phyloP scores from a whole-genome alignment of 2,888 invertebrate species.

The Ennomos erosarius region DNA sequence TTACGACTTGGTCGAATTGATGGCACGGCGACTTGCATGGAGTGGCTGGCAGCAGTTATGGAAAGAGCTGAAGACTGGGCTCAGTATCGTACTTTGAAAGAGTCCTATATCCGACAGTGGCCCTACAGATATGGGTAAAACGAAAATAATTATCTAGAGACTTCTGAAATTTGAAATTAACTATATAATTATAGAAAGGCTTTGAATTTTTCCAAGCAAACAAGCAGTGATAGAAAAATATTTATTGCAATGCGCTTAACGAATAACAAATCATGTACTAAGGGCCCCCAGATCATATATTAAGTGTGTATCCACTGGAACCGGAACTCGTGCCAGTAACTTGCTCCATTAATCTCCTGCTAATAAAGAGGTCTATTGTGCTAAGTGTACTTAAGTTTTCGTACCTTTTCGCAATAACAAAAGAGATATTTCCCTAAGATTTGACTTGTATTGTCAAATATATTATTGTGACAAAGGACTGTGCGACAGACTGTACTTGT shows the following conservation, averaged over 20 bases:
- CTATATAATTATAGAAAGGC: too few species aligned
- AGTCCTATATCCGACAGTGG: too few species aligned
- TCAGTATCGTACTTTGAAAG: too few species aligned
- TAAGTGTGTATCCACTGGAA: conserved; percentile 37
- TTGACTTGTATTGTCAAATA: background rate
- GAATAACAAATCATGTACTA: conserved; percentile 23
- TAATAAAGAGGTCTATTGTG: conserved; percentile 43
- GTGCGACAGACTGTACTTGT: conserved; percentile 13
- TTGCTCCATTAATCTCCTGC: conserved; percentile 41
- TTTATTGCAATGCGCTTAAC: conserved; percentile 8
- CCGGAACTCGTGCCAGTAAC: conserved; percentile 38
- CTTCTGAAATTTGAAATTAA: too few species aligned
- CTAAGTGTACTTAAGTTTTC: conserved; percentile 17
- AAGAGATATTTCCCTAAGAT: background rate
- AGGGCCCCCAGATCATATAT: conserved; percentile 30
- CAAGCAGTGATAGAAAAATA: background rate
- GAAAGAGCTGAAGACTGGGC: too few species aligned
- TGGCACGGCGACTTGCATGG: too few species aligned
- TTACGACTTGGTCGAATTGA: too few species aligned
- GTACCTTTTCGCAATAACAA: conserved; percentile 14
- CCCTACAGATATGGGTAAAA: too few species aligned
- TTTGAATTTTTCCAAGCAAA: too few species aligned
- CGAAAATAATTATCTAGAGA: too few species aligned
- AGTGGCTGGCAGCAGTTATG: too few species aligned
- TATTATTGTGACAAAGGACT: conserved; percentile 13